Evolutionary conservation across 2,797 vertebrate species (phyloP), one percentile per base, ranked within the genome.

Genomic region (Diplodus sargus): DNA sequence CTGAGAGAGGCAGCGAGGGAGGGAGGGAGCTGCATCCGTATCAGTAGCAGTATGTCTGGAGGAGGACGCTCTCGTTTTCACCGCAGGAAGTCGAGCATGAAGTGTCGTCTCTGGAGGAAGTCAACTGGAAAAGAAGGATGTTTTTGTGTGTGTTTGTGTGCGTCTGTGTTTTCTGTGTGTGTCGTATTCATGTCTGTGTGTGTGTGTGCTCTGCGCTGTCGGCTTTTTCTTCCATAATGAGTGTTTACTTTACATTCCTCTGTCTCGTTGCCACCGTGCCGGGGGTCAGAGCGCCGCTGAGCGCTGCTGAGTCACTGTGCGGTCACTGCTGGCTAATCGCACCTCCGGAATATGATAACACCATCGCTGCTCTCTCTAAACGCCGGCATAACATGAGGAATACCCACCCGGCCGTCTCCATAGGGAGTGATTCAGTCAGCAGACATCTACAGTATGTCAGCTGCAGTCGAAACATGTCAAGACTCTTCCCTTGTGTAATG

Each of bases 11-110:
- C 1, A 49, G 51, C 4, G 3, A 78, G 16, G 14, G 17, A 28
- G 51, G n/a, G 10, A 13, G 17, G 11, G 61, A 13, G 39, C 0
- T 22, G 28, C 18, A 25, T 78, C 66, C 65, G 73, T 77, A 56
- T 89, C 82, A 57, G 76, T 80, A 57, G 16, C 87, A 58, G 11
- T 47, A 64, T 80, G 65, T 83, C 85, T 66, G 81, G 49, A 83
- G 87, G 87, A 84, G 58, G 56, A 76, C 42, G 43, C 67, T 87
- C 69, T 16, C 4, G 1, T 76, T 90, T 91, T 90, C 71, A 77
- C 80, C 76, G 74, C 74, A 67, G 72, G 59, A 72, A 87, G 60
- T 82, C 62, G 0, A 82, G 83, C 83, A 0, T 88, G 81, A 83
- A 66, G 70, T 17, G 45, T 23, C 15, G 15, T 65, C 57, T 86